These are phyloP conservation scores for Napeogenes sylphis DNA, from an alignment of 2,888 invertebrate genomes.

Conservation along the genomic window DNA sequence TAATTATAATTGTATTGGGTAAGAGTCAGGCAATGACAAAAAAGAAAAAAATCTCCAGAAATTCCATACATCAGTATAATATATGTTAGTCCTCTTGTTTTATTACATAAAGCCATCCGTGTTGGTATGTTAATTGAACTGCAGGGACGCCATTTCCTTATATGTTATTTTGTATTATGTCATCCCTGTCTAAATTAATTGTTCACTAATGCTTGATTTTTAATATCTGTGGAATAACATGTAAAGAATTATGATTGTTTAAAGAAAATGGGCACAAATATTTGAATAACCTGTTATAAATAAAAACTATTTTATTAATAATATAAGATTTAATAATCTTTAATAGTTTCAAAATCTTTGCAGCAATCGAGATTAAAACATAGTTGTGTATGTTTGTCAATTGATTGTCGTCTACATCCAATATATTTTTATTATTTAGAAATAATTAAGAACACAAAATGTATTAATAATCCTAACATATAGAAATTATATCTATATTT, in stretches of 20 bases:
- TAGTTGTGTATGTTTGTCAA: no score
- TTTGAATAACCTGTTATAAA: no score
- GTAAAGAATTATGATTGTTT: no score
- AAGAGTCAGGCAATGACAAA: background rate
- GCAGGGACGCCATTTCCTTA: conserved; percentile 32
- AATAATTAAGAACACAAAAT: no score
- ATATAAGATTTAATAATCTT: no score
- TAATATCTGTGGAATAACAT: background rate
- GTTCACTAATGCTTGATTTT: conserved; percentile 7
- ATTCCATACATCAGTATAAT: background rate
- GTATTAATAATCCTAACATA: no score
- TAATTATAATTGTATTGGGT: background rate
- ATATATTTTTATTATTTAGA: no score
- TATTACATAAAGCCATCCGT: conserved; percentile 38
- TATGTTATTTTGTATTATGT: conserved; percentile 27
- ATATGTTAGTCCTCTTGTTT: background rate
- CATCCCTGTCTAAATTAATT: conserved; percentile 23
- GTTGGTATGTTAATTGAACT: conserved; percentile 50
- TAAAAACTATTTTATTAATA: no score
- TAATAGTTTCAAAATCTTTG: background rate
- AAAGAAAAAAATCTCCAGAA: background rate
- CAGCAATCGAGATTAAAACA: no score
- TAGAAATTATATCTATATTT: no score
- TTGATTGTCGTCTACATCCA: no score
- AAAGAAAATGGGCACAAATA: no score